Evolutionary conservation across 2,113 vertebrate genomes (phyloP).

Genomic region (Archilochus colubris): DNA sequence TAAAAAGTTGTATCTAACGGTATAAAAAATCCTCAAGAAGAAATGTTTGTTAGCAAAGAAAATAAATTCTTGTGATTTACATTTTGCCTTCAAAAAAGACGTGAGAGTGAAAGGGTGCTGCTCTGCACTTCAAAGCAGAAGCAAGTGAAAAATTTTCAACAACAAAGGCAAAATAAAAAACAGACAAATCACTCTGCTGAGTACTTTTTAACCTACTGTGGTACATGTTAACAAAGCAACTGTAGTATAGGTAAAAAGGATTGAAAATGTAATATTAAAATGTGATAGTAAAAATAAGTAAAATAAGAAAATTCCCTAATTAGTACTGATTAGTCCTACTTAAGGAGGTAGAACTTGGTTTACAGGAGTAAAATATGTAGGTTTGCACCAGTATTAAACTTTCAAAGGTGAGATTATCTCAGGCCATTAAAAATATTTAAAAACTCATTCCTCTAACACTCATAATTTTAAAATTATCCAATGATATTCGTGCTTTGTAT

Average conservation of each 20-base stretch:
- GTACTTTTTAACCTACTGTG: slow-evolving; percentile 61
- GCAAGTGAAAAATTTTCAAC: slow-evolving; percentile 71
- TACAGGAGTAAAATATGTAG: slow-evolving; percentile 2
- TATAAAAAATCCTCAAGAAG: slow-evolving; percentile 59
- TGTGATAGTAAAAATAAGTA: slow-evolving; percentile 19
- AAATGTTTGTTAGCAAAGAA: slow-evolving; percentile 76
- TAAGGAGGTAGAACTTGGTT: slow-evolving; percentile 19
- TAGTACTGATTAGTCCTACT: slow-evolving; percentile 57
- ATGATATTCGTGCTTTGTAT: neutral
- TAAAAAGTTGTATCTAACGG: slow-evolving; percentile 58
- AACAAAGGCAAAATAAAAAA: slow-evolving; percentile 75
- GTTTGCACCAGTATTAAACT: neutral
- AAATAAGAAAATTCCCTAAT: slow-evolving; percentile 71
- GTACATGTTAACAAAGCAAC: slow-evolving; percentile 42
- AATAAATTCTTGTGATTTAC: slow-evolving; percentile 77
- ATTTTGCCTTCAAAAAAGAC: slow-evolving; percentile 72
- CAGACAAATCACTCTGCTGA: slow-evolving; percentile 72
- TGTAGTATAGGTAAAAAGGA: slow-evolving; percentile 26
- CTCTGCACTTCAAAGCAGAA: slow-evolving; percentile 75
- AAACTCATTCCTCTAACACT: neutral
- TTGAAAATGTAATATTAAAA: slow-evolving; percentile 65
- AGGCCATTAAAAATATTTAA: neutral
- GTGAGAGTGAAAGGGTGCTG: slow-evolving; percentile 60
- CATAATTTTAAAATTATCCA: neutral
- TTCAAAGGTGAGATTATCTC: neutral